phyloP scores from a whole-genome alignment of 2,797 vertebrate species.

The Neosilurus mollespiculum region DNA sequence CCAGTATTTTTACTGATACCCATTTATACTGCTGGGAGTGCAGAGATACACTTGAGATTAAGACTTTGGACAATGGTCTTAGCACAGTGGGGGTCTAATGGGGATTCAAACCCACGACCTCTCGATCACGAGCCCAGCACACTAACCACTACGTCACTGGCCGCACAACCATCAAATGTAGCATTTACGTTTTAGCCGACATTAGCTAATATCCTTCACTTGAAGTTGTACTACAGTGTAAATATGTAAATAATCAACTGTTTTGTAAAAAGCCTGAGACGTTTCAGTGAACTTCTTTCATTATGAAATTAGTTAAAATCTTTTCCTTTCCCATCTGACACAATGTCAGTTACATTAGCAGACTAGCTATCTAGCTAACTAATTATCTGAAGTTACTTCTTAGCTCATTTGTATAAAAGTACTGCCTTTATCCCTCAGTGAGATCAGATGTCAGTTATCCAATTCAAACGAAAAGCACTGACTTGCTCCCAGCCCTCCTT shows the following conservation, averaged over 20 bases:
- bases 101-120: too few species aligned
- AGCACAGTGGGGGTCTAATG: too few species aligned
- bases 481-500: not conserved
- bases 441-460: conserved; percentile 1
- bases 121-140: too few species aligned
- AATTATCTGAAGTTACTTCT: not conserved
- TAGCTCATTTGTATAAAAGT: not conserved
- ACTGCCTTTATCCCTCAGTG: not conserved
- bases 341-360: not conserved
- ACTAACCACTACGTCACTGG: too few species aligned
- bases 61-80: too few species aligned
- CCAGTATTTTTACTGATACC: too few species aligned
- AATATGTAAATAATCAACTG: not conserved
- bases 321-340: not conserved
- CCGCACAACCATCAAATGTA: not conserved
- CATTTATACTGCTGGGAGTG: too few species aligned
- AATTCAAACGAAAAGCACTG: not conserved
- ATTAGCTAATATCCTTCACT: not conserved
- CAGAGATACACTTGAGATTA: too few species aligned
- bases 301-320: not conserved
- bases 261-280: not conserved
- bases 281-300: not conserved
- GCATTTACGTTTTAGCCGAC: not conserved
- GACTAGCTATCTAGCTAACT: not conserved
- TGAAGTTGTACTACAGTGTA: not conserved